Conservation (phyloP, 2,888 invertebrate species). For the Ecdyonurus torrentis region DNA sequence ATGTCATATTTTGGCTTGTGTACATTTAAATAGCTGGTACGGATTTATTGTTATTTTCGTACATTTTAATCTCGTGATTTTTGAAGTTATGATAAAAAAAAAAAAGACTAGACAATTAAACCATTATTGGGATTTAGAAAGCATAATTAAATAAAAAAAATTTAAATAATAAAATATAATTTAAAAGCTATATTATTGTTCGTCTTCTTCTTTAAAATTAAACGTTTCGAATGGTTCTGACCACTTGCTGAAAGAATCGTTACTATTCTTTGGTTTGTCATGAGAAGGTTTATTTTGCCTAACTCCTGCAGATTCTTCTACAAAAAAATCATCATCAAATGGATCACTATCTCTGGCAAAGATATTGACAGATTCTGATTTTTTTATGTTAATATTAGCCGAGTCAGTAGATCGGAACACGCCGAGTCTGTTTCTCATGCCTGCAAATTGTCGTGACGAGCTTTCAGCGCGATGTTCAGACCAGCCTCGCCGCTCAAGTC, state of each 20-base stretch:
- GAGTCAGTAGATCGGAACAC: not conserved
- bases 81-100: too few relatives aligned
- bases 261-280: not conserved
- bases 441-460: not conserved
- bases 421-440: not conserved
- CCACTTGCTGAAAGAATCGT: conserved; percentile 7
- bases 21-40: too few relatives aligned
- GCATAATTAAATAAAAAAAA: too few relatives aligned
- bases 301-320: conserved; percentile 13
- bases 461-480: not conserved
- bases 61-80: too few relatives aligned
- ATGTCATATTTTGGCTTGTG: too few relatives aligned
- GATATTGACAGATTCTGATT: conserved; percentile 80
- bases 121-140: too few relatives aligned
- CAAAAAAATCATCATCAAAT: conserved; percentile 78
- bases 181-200: too few relatives aligned
- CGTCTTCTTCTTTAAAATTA: conserved; percentile 8
- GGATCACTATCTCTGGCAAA: conserved; percentile 75
- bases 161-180: too few relatives aligned
- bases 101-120: too few relatives aligned
- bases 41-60: too few relatives aligned
- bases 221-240: conserved; percentile 4
- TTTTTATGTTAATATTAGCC: conserved; percentile 34
- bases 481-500: not conserved
- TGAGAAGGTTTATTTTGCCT: not conserved